Evolutionary conservation across 2,113 vertebrate species (phyloP).

Genomic region (Grammatotria lemairii): DNA sequence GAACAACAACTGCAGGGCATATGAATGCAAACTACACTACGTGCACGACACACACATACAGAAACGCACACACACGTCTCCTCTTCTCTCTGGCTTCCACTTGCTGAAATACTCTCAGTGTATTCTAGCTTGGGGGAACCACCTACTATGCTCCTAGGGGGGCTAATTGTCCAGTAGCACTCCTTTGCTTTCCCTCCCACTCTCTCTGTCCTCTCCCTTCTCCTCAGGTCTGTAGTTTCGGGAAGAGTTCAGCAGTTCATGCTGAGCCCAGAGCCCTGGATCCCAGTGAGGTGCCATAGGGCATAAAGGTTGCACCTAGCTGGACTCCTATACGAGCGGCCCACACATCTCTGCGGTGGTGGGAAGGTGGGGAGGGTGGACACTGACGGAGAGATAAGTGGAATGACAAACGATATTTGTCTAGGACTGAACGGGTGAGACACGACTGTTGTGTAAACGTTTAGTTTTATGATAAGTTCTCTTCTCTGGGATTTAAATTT

Average conservation of each 20-base stretch:
- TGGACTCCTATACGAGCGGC: slow-evolving; percentile 36
- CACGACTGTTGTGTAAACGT: neutral
- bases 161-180: slow-evolving; percentile 54
- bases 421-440: neutral
- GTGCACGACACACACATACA: neutral
- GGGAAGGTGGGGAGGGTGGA: neutral
- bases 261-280: slow-evolving; percentile 25
- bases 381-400: neutral
- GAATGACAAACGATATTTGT: neutral
- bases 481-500: neutral
- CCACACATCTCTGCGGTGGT: slow-evolving; percentile 6
- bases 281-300: slow-evolving; percentile 44
- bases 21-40: slow-evolving; percentile 26
- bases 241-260: slow-evolving; percentile 30
- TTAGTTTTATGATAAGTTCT: neutral
- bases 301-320: slow-evolving; percentile 57
- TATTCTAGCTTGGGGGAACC: slow-evolving; percentile 22
- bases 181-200: slow-evolving; percentile 22
- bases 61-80: neutral
- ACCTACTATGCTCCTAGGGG: slow-evolving; percentile 52
- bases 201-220: slow-evolving; percentile 6
- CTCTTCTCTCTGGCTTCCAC: neutral
- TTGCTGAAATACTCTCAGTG: neutral
- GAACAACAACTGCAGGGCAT: slow-evolving; percentile 45
- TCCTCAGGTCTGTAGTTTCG: neutral